These are phyloP conservation scores for Caerostris darwini DNA, from an alignment of 1,140 invertebrate genomes.

Conservation along the genomic window DNA sequence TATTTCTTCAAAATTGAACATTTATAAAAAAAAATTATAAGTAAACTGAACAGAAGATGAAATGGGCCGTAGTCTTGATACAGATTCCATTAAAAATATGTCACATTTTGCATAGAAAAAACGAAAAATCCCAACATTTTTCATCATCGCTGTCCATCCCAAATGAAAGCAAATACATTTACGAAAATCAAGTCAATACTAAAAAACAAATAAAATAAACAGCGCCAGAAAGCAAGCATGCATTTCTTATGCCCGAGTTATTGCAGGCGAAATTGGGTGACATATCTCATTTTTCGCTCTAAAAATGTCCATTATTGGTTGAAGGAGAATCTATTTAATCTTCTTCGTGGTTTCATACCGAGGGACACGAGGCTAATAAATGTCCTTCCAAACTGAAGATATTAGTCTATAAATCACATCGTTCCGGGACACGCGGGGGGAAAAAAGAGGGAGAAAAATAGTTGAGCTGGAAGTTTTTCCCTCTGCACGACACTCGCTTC, in stretches of 20 bases:
- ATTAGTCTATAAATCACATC: constrained; percentile 49
- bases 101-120: no score
- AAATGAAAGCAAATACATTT: no score
- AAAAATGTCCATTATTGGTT: constrained; percentile 9
- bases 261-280: neutral
- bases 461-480: neutral
- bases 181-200: no score
- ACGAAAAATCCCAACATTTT: no score
- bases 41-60: no score
- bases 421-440: neutral
- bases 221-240: neutral
- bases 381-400: constrained; percentile 45
- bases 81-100: no score
- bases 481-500: neutral
- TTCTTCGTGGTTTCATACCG: neutral
- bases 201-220: neutral
- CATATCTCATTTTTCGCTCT: constrained; percentile 37
- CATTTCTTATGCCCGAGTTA: neutral
- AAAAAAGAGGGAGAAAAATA: neutral
- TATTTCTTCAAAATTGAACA: no score
- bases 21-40: no score
- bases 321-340: constrained; percentile 41
- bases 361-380: constrained; percentile 42
- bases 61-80: no score
- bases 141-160: no score